Base-by-base conservation (phyloP, 1,140 invertebrate species). In the Luehdorfia chinensis region DNA sequence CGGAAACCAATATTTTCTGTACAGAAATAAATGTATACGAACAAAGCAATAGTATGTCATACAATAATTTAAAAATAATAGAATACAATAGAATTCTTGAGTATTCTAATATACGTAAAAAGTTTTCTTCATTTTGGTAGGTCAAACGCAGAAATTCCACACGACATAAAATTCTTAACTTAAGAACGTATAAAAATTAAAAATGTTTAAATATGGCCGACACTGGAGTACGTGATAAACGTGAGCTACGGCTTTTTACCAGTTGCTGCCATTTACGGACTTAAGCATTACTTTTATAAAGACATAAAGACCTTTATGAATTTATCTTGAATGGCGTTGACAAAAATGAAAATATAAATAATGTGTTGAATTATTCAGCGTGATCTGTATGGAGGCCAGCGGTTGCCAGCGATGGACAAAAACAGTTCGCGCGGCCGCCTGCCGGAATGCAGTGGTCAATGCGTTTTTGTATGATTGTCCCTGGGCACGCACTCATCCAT, bases 341-440 rank as follows among this genome's bases (percentile, higher is more conserved):
- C 68, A 83, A 86, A 83, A 86, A 86, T 83, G 83, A 78, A 78
- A 86, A 80, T 84, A 84, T 86, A 84, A 79, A 77, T 75, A 84
- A 77, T 80, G 70, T 65, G 59, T 71, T 86, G 83, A 86, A 86
- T 86, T 65, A 86, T 86, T 84, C 83, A 86, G 83, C 76, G 83
- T 83, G 75, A 81, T 83, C 78, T 76, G 79, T 77, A 81, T 81
- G 79, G 83, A 75, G 59, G 74, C 66, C 44, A 37, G 27, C 69
- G 55, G 70, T 69, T 66, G 72, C 56, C 49, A 30, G 52, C 27
- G 41, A 47, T 41, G 9, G 28, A 58, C 68, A 84, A 80, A 85
- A 84, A 81, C 58, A 49, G 27, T 53, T 66, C 66, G 67, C 66
- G 63, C 70, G 56, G 55, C 66, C 68, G 72, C 65, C 59, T 66